Evolutionary conservation across 2,113 vertebrate genomes (phyloP).

Genomic region (Pachyramphus minor): DNA sequence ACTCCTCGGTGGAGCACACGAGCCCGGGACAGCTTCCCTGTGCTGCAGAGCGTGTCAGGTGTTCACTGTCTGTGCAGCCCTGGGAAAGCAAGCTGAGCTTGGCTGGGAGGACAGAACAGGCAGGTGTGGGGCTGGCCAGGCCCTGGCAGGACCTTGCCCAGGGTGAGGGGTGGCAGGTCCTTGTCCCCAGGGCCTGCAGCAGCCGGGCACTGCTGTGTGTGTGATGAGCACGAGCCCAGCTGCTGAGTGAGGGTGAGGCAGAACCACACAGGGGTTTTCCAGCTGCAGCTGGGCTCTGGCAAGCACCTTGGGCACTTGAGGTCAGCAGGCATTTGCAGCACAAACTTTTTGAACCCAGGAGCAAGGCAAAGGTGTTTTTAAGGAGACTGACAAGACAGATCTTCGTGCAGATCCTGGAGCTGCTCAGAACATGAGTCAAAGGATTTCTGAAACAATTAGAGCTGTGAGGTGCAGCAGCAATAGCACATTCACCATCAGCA

Average conservation of each 20-base stretch:
- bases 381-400: not conserved
- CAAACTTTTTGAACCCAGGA: not conserved
- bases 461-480: not conserved
- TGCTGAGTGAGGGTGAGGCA: not conserved
- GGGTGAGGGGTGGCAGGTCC: fast-evolving
- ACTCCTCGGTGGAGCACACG: fast-evolving
- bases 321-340: not conserved
- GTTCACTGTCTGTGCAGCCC: not conserved
- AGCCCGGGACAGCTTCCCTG: not conserved
- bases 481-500: not conserved
- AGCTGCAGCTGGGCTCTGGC: not conserved
- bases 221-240: not conserved
- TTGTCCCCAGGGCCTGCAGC: not conserved
- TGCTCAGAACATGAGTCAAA: not conserved
- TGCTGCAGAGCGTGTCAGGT: fast-evolving
- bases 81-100: not conserved
- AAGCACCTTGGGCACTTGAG: not conserved
- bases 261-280: slow-evolving; percentile 54
- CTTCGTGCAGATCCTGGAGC: not conserved
- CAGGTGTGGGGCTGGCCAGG: not conserved
- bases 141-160: not conserved
- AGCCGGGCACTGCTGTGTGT: not conserved
- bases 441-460: not conserved
- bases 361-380: not conserved
- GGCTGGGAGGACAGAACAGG: fast-evolving